Evolutionary conservation across 1,140 invertebrate genomes (phyloP), one percentile per base, ranked within the genome.

Genomic region (Drosophila orosa): DNA sequence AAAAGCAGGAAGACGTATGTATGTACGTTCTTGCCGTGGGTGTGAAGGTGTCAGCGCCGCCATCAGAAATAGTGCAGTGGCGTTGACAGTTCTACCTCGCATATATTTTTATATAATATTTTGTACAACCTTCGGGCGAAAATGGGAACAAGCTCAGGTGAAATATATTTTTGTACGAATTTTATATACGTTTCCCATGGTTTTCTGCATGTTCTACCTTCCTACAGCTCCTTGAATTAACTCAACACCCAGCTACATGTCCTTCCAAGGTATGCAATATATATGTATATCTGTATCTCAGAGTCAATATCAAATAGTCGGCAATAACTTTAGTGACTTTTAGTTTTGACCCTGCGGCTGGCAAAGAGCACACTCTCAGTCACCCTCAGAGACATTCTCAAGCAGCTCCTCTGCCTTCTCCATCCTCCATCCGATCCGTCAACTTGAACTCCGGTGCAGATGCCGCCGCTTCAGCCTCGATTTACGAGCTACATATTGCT

Each of bases 1-100:
- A 80, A 79, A 78, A 80, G 44, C 57, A n/a, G 45, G n/a, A 61
- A 61, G 56, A 44, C 56, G 40, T 24, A 22, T 63, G 33, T 40
- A 29, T 29, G 10, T 33, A 12, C 12, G 25, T 31, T 58, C 25
- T 19, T 22, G 22, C 40, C 13, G 35, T 25, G 17, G 29, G 39
- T 47, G 24, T 27, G 45, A 17, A n/a, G 45, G 15, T 48, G 24
- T 48, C 45, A 27, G 45, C 24, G 15, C 1, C 24, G 15, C 1
- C 45, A 47, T 47, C 37, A 47, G 6, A 22, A 22, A 31, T n/a
- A n/a, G n/a, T n/a, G 31, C 19, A 24, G 31, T 15, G 12, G 9
- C 19, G 40, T 31, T 59, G 57, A 59, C 57, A 59, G 24, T 29
- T 19, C 5, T 25, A 35, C 31, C 50, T 54, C 1, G 50, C 31